Conservation (phyloP, 2,888 invertebrate species). For the Acrobasis suavella region DNA sequence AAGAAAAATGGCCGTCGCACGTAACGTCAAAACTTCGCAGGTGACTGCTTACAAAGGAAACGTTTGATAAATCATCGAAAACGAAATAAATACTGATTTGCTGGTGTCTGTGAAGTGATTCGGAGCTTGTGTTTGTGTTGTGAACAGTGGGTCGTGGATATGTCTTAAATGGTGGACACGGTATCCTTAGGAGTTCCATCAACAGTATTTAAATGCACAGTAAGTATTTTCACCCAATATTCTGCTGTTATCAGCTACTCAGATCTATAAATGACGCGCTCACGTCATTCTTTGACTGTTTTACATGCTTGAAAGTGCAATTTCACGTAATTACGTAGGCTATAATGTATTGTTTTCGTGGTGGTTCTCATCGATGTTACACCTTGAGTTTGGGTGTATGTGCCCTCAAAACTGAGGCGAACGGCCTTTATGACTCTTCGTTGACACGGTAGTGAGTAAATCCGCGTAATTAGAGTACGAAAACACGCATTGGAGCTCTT, state of each 20-base stretch:
- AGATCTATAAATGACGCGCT: slow-evolving; percentile 18
- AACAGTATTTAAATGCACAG: slow-evolving; percentile 68
- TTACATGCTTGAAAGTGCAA: slow-evolving; percentile 10
- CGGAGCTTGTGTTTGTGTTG: slow-evolving; percentile 44
- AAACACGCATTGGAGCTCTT: slow-evolving; percentile 20
- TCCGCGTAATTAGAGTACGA: slow-evolving; percentile 24
- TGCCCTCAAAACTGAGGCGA: slow-evolving; percentile 4
- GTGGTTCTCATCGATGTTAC: background rate
- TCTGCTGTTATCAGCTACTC: slow-evolving; percentile 19
- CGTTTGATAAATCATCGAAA: slow-evolving; percentile 58
- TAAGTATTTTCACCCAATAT: slow-evolving; percentile 49
- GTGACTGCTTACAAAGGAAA: slow-evolving; percentile 60
- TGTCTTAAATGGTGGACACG: slow-evolving; percentile 47
- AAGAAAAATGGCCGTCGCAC: slow-evolving; percentile 74
- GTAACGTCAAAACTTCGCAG: slow-evolving; percentile 72
- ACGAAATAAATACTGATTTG: slow-evolving; percentile 39
- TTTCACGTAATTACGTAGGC: slow-evolving; percentile 12
- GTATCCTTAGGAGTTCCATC: slow-evolving; percentile 44
- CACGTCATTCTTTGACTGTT: slow-evolving; percentile 4
- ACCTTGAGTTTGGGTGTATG: slow-evolving; percentile 21
- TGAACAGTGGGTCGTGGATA: slow-evolving; percentile 37
- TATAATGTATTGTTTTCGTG: slow-evolving; percentile 11
- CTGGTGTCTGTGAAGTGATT: slow-evolving; percentile 53
- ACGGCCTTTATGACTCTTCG: slow-evolving; percentile 18
- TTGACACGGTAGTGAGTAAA: slow-evolving; percentile 22